Percentiles rank a stretch among this genome's conserved stretches.
Evolutionary conservation across 2,888 invertebrate genomes (phyloP).

Genomic region (Patella ulyssiponensis): DNA sequence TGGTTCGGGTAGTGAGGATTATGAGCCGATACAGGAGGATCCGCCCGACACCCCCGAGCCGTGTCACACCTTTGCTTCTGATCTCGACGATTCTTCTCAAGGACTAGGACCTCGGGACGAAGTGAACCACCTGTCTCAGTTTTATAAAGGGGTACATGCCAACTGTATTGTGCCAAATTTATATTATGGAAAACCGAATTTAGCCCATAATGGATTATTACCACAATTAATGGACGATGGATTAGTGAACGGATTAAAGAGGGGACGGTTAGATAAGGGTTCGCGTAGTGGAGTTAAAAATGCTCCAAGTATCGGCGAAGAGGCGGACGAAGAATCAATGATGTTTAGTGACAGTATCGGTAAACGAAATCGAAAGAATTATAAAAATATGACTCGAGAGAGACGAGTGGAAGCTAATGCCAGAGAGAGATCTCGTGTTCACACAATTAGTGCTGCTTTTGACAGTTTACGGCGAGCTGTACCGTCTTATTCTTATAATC

Average conservation of each 20-base stretch:
- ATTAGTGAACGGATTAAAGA: constrained; percentile 20
- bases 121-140: constrained; percentile 9
- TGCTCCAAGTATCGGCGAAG: background rate
- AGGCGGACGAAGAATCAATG: constrained; percentile 17
- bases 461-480: constrained; percentile 88
- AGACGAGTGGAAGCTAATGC: constrained; percentile 95
- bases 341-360: constrained; percentile 34
- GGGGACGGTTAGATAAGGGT: background rate
- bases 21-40: constrained; percentile 48
- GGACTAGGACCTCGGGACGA: background rate
- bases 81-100: constrained; percentile 27
- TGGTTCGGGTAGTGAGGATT: constrained; percentile 48
- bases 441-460: constrained; percentile 95
- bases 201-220: constrained; percentile 16
- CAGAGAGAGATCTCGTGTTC: constrained; percentile 90
- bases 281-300: background rate
- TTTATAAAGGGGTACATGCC: constrained; percentile 18
- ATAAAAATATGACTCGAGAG: constrained; percentile 95
- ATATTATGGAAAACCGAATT: constrained; percentile 20
- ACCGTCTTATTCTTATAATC: constrained; percentile 92
- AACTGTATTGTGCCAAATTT: constrained; percentile 29
- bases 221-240: constrained; percentile 17
- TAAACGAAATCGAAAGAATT: constrained; percentile 76
- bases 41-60: constrained; percentile 41
- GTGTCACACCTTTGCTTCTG: constrained; percentile 22